These are phyloP conservation scores for Drosophila sturtevanti DNA, from an alignment of 1,140 invertebrate species.

Conservation along the genomic window DNA sequence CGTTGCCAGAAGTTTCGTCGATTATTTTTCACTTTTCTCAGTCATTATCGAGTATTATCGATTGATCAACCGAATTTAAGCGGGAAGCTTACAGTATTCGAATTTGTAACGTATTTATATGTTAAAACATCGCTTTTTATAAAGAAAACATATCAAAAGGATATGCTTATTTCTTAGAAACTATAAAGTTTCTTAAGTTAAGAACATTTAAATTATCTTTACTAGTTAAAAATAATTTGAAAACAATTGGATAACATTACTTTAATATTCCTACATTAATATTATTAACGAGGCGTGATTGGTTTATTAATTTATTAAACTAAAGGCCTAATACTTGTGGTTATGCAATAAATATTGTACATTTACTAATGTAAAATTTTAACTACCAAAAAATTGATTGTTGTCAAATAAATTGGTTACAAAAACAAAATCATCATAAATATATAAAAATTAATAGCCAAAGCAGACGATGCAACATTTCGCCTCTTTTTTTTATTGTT, in stretches of 20 bases:
- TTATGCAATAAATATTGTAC: not conserved
- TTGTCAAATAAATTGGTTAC: not conserved
- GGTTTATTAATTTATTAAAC: not conserved
- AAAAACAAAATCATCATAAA: slow-evolving; percentile 20
- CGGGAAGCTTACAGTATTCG: not conserved
- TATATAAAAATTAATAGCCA: slow-evolving; percentile 36
- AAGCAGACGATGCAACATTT: slow-evolving; percentile 17
- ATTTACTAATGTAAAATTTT: not conserved
- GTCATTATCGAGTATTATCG: not conserved
- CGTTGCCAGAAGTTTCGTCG: not conserved
- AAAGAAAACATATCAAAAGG: too few species aligned
- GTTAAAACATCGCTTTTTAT: too few species aligned
- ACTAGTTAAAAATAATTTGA: too few species aligned
- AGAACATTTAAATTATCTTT: too few species aligned
- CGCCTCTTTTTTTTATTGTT: slow-evolving; percentile 27
- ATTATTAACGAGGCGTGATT: not conserved
- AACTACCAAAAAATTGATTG: not conserved
- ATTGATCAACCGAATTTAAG: not conserved
- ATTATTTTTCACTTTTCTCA: not conserved
- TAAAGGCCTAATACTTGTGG: not conserved
- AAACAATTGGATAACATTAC: too few species aligned
- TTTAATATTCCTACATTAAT: too few species aligned
- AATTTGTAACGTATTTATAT: too few species aligned
- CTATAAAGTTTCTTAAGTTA: too few species aligned
- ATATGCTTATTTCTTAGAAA: too few species aligned